Evolutionary conservation across 2,888 invertebrate species (phyloP).

Genomic region (Trachelus iudaicus): DNA sequence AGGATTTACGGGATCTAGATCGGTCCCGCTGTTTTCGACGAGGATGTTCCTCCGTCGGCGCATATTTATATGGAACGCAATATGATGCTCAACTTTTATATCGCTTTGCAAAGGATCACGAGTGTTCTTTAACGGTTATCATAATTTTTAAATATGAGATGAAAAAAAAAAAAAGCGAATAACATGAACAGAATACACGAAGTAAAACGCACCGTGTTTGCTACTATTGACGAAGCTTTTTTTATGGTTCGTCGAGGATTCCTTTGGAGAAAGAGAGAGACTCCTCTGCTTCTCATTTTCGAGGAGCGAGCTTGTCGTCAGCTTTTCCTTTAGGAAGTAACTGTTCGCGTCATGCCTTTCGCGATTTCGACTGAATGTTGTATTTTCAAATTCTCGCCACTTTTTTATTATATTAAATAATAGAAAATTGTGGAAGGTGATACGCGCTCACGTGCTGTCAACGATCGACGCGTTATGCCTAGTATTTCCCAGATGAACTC

Average conservation of each 20-base stretch:
- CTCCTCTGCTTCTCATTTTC: too few relatives aligned
- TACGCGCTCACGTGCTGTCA: not conserved
- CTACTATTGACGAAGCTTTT: too few relatives aligned
- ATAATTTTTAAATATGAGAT: too few relatives aligned
- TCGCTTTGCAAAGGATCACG: slow-evolving; percentile 49
- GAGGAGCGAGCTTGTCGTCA: too few relatives aligned
- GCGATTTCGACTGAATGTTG: slow-evolving; percentile 1
- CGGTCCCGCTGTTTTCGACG: too few relatives aligned
- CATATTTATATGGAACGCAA: slow-evolving; percentile 51
- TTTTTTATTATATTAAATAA: slow-evolving; percentile 7
- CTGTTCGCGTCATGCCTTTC: too few relatives aligned
- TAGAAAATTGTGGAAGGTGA: not conserved
- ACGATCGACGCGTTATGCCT: too few relatives aligned
- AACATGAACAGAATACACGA: not conserved
- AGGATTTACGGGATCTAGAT: slow-evolving; percentile 11
- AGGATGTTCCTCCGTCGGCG: slow-evolving; percentile 33
- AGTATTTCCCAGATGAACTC: not conserved
- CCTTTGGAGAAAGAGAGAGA: too few relatives aligned
- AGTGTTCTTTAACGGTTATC: too few relatives aligned
- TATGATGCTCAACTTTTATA: slow-evolving; percentile 63
- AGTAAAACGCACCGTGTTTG: not conserved
- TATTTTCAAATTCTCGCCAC: not conserved
- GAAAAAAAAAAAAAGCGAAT: too few relatives aligned
- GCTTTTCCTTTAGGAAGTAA: too few relatives aligned
- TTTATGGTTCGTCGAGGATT: too few relatives aligned